Conservation (phyloP, 2,797 vertebrate species). For the Delichon dasypus region DNA sequence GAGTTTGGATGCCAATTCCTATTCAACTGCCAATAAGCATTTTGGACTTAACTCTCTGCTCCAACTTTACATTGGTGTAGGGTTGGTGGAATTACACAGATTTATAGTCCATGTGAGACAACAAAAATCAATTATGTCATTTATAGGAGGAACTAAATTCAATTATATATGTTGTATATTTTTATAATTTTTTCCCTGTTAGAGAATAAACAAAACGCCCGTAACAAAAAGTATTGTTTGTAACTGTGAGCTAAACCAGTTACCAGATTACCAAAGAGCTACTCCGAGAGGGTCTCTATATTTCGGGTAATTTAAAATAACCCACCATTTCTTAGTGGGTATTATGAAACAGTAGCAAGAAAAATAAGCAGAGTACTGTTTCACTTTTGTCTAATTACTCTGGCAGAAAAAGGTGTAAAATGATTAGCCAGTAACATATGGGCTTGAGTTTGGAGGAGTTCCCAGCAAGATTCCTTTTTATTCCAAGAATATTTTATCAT, state of each 20-base stretch:
- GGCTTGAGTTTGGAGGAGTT: constrained; percentile 46
- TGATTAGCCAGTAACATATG: constrained; percentile 66
- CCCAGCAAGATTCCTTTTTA: constrained; percentile 31
- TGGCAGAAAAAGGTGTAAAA: constrained; percentile 58
- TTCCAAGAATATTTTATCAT: constrained; percentile 57
- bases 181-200: neutral
- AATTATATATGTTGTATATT: neutral
- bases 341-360: constrained; percentile 36
- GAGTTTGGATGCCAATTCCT: neutral
- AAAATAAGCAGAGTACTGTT: neutral
- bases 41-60: neutral
- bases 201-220: neutral
- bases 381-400: constrained; percentile 58
- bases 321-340: neutral
- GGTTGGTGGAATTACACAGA: neutral
- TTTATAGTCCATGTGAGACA: neutral
- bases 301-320: constrained; percentile 29
- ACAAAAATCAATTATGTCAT: neutral
- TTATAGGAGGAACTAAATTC: neutral
- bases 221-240: neutral
- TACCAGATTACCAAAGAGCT: neutral
- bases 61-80: neutral
- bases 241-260: neutral
- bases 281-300: neutral
- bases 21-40: neutral